Evolutionary conservation across 1,140 invertebrate genomes (phyloP), one percentile per base, ranked within the genome.

Genomic region (Trichonephila inaurata): DNA sequence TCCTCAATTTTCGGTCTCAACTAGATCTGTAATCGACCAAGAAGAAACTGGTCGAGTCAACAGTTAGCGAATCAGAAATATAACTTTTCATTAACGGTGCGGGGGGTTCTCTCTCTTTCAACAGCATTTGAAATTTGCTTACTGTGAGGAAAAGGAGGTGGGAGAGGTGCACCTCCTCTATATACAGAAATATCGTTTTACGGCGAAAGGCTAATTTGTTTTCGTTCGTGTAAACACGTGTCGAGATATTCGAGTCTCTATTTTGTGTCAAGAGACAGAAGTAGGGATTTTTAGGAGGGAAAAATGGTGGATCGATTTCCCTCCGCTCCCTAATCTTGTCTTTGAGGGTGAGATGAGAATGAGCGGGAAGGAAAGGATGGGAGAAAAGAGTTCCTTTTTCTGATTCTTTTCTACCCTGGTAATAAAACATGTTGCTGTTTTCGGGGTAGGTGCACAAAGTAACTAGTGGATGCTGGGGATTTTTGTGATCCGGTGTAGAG

Each of bases 231-330:
- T 40, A 89, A 89, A 89, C 87, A 89, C 64, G 40, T 62, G 87
- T 21, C 24, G 51, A 72, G 33, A 61, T 44, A 69, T 44, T n/a
- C 58, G 18, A 44, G 40, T 64, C 60, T 61, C 33, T 89, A 69
- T 64, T 89, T 89, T 72, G 28, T 72, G 28, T 40, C 33, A 19
- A 12, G 33, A 61, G 51, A 51, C 51, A 51, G 51, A 51, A 51
- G 51, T 51, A 89, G 60, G 61, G 85, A 87, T 69, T 89, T 62
- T 89, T 24, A 24, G 87, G 28, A 51, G 62, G 87, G 64, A 72
- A 87, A 86, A 89, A 89, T 69, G 60, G 33, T 40, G 87, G 87
- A 89, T 89, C 87, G 87, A 89, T 89, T 89, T 89, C 64, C 33
- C 40, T 62, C 44, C 12, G 62, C 62, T 40, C 28, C 33, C 33